phyloP scores from a whole-genome alignment of 1,140 invertebrate genomes.

The Nasonia giraulti region DNA sequence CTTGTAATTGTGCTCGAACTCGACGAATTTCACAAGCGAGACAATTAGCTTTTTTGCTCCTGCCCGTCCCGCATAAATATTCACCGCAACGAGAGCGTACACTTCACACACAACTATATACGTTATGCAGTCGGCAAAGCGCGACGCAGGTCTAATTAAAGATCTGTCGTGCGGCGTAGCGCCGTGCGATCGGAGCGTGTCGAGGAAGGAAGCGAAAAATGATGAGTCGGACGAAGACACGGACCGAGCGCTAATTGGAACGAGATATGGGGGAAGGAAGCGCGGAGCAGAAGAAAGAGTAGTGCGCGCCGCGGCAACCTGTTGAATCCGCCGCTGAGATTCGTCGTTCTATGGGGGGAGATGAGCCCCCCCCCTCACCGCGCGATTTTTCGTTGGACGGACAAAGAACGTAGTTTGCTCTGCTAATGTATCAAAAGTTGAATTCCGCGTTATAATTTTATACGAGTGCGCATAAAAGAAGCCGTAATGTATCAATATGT shows the following conservation, averaged over 20 bases:
- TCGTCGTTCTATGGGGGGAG: slow-evolving; percentile 13
- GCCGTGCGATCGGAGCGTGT: neutral
- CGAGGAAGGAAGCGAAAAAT: slow-evolving; percentile 29
- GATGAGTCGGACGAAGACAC: slow-evolving; percentile 19
- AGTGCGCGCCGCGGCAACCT: slow-evolving; percentile 62
- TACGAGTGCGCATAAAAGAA: too few species aligned
- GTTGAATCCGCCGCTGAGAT: slow-evolving; percentile 63
- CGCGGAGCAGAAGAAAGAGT: slow-evolving; percentile 51
- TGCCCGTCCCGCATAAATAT: neutral
- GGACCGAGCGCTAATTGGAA: slow-evolving; percentile 63
- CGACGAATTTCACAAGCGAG: neutral
- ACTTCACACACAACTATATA: neutral
- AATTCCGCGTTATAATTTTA: too few species aligned
- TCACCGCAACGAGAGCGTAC: neutral
- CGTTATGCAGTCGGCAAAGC: neutral
- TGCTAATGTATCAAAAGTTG: too few species aligned
- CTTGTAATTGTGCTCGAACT: neutral
- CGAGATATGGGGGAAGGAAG: slow-evolving; percentile 53
- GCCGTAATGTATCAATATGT: too few species aligned
- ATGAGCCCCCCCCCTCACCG: neutral
- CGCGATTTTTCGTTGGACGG: neutral
- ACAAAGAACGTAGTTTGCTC: too few species aligned
- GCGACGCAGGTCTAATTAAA: slow-evolving; percentile 6
- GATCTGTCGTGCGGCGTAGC: neutral
- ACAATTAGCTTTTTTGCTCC: neutral